A percentile compares a stretch with the other conserved stretches of the same genome.
Evolutionary conservation across 2,888 invertebrate genomes (phyloP).

Genomic region (Tuta absoluta): DNA sequence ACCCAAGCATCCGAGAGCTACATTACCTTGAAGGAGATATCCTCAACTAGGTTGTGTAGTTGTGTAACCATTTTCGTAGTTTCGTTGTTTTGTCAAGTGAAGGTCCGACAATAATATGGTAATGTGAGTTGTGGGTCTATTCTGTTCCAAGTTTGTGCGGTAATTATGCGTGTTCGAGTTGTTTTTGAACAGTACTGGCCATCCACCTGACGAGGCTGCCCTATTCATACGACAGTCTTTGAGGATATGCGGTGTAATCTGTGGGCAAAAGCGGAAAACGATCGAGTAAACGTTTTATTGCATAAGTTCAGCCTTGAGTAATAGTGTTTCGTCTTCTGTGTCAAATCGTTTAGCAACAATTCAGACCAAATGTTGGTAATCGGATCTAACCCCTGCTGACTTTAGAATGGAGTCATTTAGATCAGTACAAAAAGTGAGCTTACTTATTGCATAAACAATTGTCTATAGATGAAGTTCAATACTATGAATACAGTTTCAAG

Average conservation of each 20-base stretch:
- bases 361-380: no score
- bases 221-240: slow-evolving; percentile 35
- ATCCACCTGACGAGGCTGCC: slow-evolving; percentile 47
- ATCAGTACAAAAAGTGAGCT: no score
- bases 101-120: slow-evolving; percentile 48
- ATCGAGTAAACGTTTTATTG: not conserved
- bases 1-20: slow-evolving; percentile 6
- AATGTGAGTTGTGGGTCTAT: slow-evolving; percentile 49
- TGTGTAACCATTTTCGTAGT: slow-evolving; percentile 16
- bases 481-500: no score
- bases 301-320: not conserved
- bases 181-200: slow-evolving; percentile 24
- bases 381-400: no score
- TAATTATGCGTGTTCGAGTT: slow-evolving; percentile 54
- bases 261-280: not conserved
- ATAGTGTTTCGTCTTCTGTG: not conserved
- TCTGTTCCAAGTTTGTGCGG: slow-evolving; percentile 53
- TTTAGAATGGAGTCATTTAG: no score
- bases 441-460: no score
- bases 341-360: no score
- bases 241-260: slow-evolving; percentile 5
- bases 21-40: slow-evolving; percentile 16
- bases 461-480: no score
- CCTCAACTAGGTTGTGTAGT: slow-evolving; percentile 12
- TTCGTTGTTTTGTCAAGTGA: slow-evolving; percentile 21